Base-by-base conservation (phyloP, 1,140 invertebrate genomes). In the Euwallacea similis region DNA sequence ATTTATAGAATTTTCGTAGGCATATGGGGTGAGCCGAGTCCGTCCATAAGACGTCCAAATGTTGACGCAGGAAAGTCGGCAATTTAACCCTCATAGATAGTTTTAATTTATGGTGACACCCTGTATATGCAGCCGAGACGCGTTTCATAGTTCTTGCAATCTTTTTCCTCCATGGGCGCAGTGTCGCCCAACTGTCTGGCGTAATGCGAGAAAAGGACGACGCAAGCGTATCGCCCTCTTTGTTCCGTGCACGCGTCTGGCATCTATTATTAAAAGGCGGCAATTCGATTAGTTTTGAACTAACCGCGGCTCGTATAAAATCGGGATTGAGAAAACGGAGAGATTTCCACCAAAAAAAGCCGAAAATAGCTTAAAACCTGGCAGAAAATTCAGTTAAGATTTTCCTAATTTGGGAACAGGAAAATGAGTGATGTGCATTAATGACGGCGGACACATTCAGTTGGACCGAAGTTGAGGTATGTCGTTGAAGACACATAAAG, bases 241-340 rank as follows among this genome's bases (percentile, higher is more conserved):
- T 43, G 59, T 61, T 16, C 2, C 42, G 9, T 42, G 42, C 59
- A 61, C 42, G 59, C 59, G 42, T 61, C 59, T 61, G 42, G 59
- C 16, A 7, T 43, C 59, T 61, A 61, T 61, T 61, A 61, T 61
- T 61, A 61, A 61, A 61, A 61, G 59, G 59, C 59, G 59, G 59
- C 59, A 61, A 61, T 21, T 11, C 59, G 59, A 21, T 61, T 61
- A 61, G 59, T 61, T 61, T 61, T 61, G 59, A 61, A 61, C 59
- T 61, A 61, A 46, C 2, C 62, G 44, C 62, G 44, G 62, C 21
- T 54, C 46, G 46, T 65, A 50, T 43, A 9, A 65, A 65, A 65
- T 65, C 50, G 41, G 62, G 46, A 65, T 53, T 53, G 62, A 65
- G 46, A 54, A 65, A 53, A 54, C 62, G 62, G 9, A 33, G 46